These are phyloP conservation scores for Portunus trituberculatus DNA, from an alignment of 1,140 invertebrate genomes.

Conservation along the genomic window DNA sequence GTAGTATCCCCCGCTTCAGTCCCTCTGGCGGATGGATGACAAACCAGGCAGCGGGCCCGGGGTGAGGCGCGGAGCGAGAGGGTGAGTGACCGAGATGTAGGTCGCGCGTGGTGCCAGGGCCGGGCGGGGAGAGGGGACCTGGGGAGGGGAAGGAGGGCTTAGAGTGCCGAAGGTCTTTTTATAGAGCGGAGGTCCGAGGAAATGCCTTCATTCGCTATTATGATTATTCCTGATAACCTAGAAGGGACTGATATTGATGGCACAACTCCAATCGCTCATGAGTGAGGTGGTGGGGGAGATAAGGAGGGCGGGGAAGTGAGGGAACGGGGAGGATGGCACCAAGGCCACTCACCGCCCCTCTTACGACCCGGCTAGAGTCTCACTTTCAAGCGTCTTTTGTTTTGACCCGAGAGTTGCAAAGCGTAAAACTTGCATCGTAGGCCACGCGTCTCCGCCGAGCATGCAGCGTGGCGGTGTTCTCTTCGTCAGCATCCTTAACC, in stretches of 20 bases:
- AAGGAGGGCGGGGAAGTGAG: neutral
- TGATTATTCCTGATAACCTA: neutral
- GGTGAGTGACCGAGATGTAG: conserved; percentile 67
- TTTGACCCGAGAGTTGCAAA: neutral
- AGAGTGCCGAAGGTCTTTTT: conserved; percentile 18
- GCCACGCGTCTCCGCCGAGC: neutral
- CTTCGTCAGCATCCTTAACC: conserved; percentile 30
- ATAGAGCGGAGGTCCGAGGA: neutral
- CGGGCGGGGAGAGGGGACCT: neutral
- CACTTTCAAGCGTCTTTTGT: conserved; percentile 58
- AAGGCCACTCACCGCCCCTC: conserved; percentile 18
- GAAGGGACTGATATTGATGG: neutral
- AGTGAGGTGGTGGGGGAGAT: neutral
- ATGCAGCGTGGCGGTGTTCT: neutral
- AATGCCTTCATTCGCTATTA: conserved; percentile 13
- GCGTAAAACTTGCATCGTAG: neutral
- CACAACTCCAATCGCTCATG: neutral
- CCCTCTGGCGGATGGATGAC: conserved; percentile 35
- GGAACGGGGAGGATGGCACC: neutral
- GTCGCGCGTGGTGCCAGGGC: conserved; percentile 37
- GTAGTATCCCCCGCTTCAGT: conserved; percentile 21
- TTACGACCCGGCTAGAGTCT: conserved; percentile 30
- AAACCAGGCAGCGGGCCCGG: conserved; percentile 24
- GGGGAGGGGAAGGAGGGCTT: neutral
- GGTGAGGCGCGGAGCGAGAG: conserved; percentile 35